Evolutionary conservation across 2,797 vertebrate genomes (phyloP).

Genomic region (Alauda arvensis): DNA sequence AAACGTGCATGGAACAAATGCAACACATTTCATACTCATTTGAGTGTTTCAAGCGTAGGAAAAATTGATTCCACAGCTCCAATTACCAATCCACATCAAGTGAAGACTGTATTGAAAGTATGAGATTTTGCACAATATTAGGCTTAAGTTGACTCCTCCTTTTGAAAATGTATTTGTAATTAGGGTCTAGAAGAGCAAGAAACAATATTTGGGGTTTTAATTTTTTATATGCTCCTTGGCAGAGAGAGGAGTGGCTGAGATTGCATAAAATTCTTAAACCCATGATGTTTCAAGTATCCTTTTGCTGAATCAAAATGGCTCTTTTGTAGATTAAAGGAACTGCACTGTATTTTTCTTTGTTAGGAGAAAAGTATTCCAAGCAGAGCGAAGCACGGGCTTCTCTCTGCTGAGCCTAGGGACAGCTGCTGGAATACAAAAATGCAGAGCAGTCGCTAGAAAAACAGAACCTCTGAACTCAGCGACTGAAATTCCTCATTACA

Average conservation of each 20-base stretch:
- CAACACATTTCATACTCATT: conserved; percentile 18
- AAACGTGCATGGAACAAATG: conserved; percentile 21
- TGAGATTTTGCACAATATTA: conserved; percentile 35
- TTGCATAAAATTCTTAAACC: conserved; percentile 29
- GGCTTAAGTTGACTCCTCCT: conserved; percentile 40
- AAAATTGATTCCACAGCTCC: conserved; percentile 31
- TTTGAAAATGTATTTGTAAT: conserved; percentile 46
- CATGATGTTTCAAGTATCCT: conserved; percentile 23
- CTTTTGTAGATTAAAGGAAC: not conserved
- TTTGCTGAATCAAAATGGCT: conserved; percentile 14
- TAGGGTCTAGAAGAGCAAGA: conserved; percentile 15
- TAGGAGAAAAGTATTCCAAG: not conserved
- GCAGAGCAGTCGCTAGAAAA: not conserved
- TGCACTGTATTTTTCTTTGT: not conserved
- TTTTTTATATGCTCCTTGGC: conserved; percentile 34
- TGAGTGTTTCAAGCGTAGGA: conserved; percentile 5
- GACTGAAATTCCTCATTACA: conserved; percentile 20
- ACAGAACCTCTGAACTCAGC: conserved; percentile 36
- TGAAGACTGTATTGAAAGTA: not conserved
- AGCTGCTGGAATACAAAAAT: not conserved
- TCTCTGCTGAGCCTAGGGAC: not conserved
- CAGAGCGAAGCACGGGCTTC: not conserved
- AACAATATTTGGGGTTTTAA: conserved; percentile 13
- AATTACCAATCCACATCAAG: conserved; percentile 27
- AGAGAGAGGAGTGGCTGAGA: conserved; percentile 16